Evolutionary conservation across 2,888 invertebrate species (phyloP), one percentile per base, ranked within the genome.

Genomic region (Nipponacmea schrenckii): DNA sequence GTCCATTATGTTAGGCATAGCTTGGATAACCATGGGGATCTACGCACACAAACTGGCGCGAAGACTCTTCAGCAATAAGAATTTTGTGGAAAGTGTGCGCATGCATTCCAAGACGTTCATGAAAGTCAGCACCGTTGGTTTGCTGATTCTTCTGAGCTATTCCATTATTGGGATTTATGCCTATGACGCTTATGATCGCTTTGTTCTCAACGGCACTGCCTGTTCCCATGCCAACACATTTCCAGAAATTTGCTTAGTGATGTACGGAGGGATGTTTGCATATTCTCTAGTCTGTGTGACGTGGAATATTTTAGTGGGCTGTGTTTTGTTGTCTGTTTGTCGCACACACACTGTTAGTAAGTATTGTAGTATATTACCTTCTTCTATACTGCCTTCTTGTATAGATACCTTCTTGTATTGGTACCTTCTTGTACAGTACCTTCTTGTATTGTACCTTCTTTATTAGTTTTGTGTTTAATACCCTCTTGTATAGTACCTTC

Each of bases 301-400:
- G 4, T 90, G 89, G 89, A 89, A 90, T 79, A 77, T 86, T 27
- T 79, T 90, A 44, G 88, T 90, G 0, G 87, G 86, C 5, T 84
- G 87, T 70, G 84, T 89, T 20, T 77, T 89, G 26, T 80, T 90
- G 27, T 89, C 90, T n/a, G 89, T 90, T 5, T 90, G 89, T 74
- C 81, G 90, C 64, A 90, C 90, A 14, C 89, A 90, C 77, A 89
- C 89, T 24, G 87, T 90, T 50, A 87, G 89, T 90, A 81, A 82
- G 86, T 81, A 24, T 56, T 24, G 15, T 3, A 46, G 12, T n/a
- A 15, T n/a, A n/a, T n/a, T n/a, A n/a, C n/a, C n/a, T n/a, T n/a
- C n/a, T n/a, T n/a, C n/a, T n/a, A n/a, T n/a, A n/a, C n/a, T n/a
- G n/a, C n/a, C n/a, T n/a, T n/a, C n/a, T n/a, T n/a, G n/a, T n/a